Evolutionary conservation across 2,888 invertebrate species (phyloP), one percentile per base, ranked within the genome.

Genomic region (Cheilosia grossa): DNA sequence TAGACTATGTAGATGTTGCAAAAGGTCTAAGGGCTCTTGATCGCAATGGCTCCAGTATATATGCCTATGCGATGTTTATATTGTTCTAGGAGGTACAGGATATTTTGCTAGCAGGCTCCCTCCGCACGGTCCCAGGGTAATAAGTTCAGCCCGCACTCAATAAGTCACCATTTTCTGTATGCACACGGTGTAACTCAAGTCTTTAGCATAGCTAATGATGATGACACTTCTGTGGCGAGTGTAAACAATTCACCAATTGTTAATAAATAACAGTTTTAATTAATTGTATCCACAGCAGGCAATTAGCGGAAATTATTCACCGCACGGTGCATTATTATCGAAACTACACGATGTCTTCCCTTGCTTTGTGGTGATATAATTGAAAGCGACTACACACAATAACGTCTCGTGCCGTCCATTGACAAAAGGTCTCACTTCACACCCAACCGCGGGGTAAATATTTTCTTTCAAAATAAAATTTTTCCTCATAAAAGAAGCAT

Each of bases 201-300:
- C 24, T 13, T 15, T 13, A 2, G 13, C 51, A 4, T 24, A 24
- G 13, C 37, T 13, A 37, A 37, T 37, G 24, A 5, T 21, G 13
- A 51, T 51, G 24, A 10, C 24, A 24, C 51, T 24, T 51, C 24
- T 51, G 51, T 13, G 51, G 51, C 24, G 15, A 24, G 21, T 15
- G 33, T 64, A 33, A 49, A 30, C 51, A 24, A 51, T 54, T 54
- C 33, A 54, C n/a, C 40, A 53, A 24, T 21, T 53, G 24, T 53
- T 42, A 37, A 54, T 53, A 4, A 13, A 9, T 27, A 27, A 27
- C 21, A 30, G 17, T 58, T 40, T 58, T n/a, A 58, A 58, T 58
- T 58, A 40, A 58, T 58, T 58, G 58, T 19, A 58, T 21, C 37
- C 19, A 58, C 58, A 58, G 13, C 58, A 19, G 27, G 40, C 58